Percentiles rank a stretch among this genome's conserved stretches.
These are phyloP conservation scores for Stictocephala bisonia DNA, from an alignment of 2,888 invertebrate species.

Conservation along the genomic window DNA sequence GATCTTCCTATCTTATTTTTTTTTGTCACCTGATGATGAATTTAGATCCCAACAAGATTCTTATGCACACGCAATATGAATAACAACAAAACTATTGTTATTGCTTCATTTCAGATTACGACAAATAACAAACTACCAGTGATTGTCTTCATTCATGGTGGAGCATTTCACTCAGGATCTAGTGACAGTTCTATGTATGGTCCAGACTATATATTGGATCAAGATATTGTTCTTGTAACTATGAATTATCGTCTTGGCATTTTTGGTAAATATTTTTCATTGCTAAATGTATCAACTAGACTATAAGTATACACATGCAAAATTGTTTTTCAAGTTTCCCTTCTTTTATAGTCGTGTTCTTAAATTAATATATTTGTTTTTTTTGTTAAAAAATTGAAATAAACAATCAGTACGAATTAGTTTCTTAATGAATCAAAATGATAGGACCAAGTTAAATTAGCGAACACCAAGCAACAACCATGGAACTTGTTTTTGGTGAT, in stretches of 20 bases:
- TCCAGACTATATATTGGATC: slow-evolving; percentile 16
- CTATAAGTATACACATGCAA: neutral
- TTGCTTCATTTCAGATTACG: neutral
- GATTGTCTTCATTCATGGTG: slow-evolving; percentile 32
- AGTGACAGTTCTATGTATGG: neutral
- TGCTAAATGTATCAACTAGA: neutral
- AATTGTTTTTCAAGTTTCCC: too few species aligned
- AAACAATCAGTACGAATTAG: too few species aligned
- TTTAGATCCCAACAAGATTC: neutral
- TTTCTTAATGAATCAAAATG: too few species aligned
- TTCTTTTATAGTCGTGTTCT: too few species aligned
- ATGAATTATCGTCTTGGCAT: slow-evolving; percentile 19
- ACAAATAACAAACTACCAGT: slow-evolving; percentile 1
- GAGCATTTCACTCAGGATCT: slow-evolving; percentile 15
- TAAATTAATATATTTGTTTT: too few species aligned
- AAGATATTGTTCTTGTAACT: slow-evolving; percentile 26
- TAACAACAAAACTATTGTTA: neutral
- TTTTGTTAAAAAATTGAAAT: too few species aligned
- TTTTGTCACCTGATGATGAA: neutral
- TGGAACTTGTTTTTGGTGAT: too few species aligned
- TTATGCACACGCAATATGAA: neutral
- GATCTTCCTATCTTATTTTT: slow-evolving; percentile 19
- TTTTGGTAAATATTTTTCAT: slow-evolving; percentile 3
- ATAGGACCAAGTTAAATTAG: too few species aligned
- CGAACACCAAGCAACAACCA: too few species aligned